Conservation (phyloP, 1,140 invertebrate genomes). For the Drosophila trapezifrons region DNA sequence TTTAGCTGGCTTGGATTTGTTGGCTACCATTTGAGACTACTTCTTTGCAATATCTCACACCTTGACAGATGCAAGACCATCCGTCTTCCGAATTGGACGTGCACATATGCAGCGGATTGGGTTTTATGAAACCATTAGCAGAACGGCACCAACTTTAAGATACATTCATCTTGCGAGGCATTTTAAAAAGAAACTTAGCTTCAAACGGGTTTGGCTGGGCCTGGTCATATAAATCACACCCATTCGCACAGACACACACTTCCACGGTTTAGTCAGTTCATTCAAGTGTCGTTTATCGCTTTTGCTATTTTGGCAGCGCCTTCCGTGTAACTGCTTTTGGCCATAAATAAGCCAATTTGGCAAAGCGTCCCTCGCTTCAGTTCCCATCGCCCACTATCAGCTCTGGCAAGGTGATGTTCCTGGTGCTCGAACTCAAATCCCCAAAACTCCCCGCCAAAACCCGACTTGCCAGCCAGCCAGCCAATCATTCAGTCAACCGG, state of each 20-base stretch:
- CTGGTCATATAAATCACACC: constrained; percentile 46
- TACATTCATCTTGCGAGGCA: constrained; percentile 47
- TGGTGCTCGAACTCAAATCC: constrained; percentile 11
- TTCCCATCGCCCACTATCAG: constrained; percentile 13
- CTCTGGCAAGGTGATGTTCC: constrained; percentile 29
- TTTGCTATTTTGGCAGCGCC: constrained; percentile 71
- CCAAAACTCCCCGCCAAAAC: constrained; percentile 1
- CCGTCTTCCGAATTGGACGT: constrained; percentile 44
- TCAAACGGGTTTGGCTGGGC: constrained; percentile 11
- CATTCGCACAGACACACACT: constrained; percentile 7
- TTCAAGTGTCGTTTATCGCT: constrained; percentile 80
- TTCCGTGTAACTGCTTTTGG: constrained; percentile 65
- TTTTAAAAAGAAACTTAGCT: constrained; percentile 44
- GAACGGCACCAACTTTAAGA: constrained; percentile 53
- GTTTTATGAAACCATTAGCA: constrained; percentile 56
- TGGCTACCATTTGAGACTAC: constrained; percentile 10
- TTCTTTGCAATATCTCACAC: constrained; percentile 44
- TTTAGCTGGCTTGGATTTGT: constrained; percentile 15
- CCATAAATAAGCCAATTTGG: constrained; percentile 80
- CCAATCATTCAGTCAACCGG: constrained; percentile 53
- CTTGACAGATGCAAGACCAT: constrained; percentile 55
- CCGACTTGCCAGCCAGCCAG: constrained; percentile 14
- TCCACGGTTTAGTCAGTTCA: constrained; percentile 62
- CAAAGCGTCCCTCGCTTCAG: constrained; percentile 15
- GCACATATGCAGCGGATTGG: constrained; percentile 39